Evolutionary conservation across 2,797 vertebrate species (phyloP), one percentile per base, ranked within the genome.

Genomic region (Meda fulgida): DNA sequence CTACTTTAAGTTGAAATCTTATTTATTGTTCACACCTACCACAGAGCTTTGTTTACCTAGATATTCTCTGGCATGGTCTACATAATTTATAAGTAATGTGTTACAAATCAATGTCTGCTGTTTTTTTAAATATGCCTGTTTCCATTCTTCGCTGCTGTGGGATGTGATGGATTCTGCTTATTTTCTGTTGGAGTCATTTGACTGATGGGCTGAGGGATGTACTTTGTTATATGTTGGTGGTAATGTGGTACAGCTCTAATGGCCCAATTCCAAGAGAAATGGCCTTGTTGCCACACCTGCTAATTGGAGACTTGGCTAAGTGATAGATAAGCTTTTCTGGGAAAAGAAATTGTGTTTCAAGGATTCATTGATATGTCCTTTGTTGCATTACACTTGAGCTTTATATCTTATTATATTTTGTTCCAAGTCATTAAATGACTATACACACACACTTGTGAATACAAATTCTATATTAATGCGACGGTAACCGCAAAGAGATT

Each of bases 111-210:
- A 87, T 86, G 85, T 66, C 66, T 78, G 86, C 86, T 84, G 84
- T 87, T 88, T 73, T 89, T 92, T 91, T 89, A 88, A 92, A 53
- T 92, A 89, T 89, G 86, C 91, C 91, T 86, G 71, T 89, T 89
- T 84, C 89, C 86, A 87, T 93, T 89, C 88, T 89, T 72, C 31
- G 69, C 10, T 77, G 84, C 78, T 40, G 13, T 80, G 78, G 53
- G 78, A 77, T 85, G 77, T 93, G 93, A 94, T 93, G 91, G 92
- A 94, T 94, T 86, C 88, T 92, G 92, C 93, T 94, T 93, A 92
- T 89, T 90, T 91, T 91, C 75, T 70, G 55, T 85, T 87, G 86
- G 84, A 19, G 66, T 89, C 84, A 85, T 89, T 90, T 90, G 90
- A 94, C 84, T 89, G 93, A 93, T 93, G 89, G 91, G 90, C 85